Evolutionary conservation across 2,797 vertebrate species (phyloP).

Genomic region (Sparidentex hasta): DNA sequence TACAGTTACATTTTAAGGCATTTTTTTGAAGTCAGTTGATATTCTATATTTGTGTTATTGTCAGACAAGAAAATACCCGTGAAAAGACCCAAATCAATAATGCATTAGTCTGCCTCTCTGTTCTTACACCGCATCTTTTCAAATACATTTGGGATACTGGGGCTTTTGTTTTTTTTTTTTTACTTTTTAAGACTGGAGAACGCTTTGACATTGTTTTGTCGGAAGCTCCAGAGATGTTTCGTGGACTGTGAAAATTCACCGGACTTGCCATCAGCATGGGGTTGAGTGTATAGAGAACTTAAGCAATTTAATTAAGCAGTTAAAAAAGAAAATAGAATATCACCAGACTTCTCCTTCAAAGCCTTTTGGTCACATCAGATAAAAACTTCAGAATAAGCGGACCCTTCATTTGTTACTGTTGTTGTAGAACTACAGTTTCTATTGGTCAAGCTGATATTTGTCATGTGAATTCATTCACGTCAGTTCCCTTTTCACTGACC

Average conservation of each 20-base stretch:
- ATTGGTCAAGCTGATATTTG: not conserved
- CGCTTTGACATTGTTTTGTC: no score
- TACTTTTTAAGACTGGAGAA: no score
- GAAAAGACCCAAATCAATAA: not conserved
- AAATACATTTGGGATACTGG: no score
- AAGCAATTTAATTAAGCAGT: no score
- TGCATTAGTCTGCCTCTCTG: no score
- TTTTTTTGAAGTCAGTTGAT: not conserved
- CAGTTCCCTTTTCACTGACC: constrained; percentile 17
- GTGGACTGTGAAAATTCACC: no score
- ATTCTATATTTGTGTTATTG: not conserved
- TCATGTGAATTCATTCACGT: not conserved
- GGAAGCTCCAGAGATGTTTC: no score
- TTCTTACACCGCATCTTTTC: no score
- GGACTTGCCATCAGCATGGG: no score
- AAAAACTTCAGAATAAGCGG: not conserved
- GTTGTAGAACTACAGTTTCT: not conserved
- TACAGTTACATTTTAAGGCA: not conserved
- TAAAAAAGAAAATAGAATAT: not conserved
- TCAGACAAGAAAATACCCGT: no score
- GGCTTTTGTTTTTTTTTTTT: no score
- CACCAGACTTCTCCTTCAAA: not conserved
- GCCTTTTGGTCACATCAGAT: not conserved
- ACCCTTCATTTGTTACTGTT: not conserved
- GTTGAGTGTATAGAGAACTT: no score